Evolutionary conservation across 1,140 invertebrate species (phyloP).

Genomic region (Calephelis virginiensis): DNA sequence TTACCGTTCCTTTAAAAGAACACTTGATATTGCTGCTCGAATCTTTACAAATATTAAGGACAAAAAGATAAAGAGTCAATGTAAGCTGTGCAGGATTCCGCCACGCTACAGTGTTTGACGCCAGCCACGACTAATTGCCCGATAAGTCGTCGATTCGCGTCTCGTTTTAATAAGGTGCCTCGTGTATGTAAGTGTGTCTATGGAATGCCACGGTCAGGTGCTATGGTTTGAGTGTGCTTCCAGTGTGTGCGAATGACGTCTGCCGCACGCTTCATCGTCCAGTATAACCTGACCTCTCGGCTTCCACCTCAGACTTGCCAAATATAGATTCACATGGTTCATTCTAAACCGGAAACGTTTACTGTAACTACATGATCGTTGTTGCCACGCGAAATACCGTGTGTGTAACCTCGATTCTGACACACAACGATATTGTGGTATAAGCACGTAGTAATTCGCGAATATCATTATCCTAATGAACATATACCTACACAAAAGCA

Average conservation of each 20-base stretch:
- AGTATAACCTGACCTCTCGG: slow-evolving; percentile 36
- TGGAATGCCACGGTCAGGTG: slow-evolving; percentile 73
- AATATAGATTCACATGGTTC: slow-evolving; percentile 31
- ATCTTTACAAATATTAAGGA: slow-evolving; percentile 11
- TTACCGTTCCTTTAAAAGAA: slow-evolving; percentile 28
- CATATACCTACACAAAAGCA: slow-evolving; percentile 48
- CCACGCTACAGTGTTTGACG: slow-evolving; percentile 58
- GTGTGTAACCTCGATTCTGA: slow-evolving; percentile 73
- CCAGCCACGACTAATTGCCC: slow-evolving; percentile 73
- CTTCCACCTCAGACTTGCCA: neutral
- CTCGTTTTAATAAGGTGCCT: slow-evolving; percentile 77
- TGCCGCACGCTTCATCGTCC: slow-evolving; percentile 57
- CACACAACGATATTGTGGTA: slow-evolving; percentile 67
- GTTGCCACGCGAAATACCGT: slow-evolving; percentile 61
- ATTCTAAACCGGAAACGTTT: slow-evolving; percentile 37
- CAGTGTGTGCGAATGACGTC: slow-evolving; percentile 71
- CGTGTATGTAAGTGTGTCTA: slow-evolving; percentile 66
- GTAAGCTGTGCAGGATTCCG: slow-evolving; percentile 54
- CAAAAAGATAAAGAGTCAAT: slow-evolving; percentile 49
- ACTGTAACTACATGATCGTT: slow-evolving; percentile 63
- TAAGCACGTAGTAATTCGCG: slow-evolving; percentile 72
- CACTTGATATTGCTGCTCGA: slow-evolving; percentile 24
- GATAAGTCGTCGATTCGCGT: slow-evolving; percentile 77
- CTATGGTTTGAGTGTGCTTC: slow-evolving; percentile 39
- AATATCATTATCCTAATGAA: slow-evolving; percentile 74